These are phyloP conservation scores for Metopia argyrocephala DNA, from an alignment of 2,888 invertebrate genomes.

Conservation along the genomic window DNA sequence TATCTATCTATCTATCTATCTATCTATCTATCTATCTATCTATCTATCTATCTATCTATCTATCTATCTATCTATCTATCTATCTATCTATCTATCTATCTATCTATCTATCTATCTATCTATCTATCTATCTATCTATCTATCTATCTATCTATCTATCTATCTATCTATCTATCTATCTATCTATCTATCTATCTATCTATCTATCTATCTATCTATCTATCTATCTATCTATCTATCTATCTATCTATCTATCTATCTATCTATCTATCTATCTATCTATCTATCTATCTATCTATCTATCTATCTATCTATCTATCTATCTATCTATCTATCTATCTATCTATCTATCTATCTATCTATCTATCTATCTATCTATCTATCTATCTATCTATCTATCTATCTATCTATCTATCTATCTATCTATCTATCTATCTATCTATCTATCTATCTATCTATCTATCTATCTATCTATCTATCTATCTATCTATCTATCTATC, in stretches of 20 bases:
- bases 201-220: background rate
- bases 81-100: background rate
- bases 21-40: background rate
- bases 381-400: background rate
- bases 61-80: background rate
- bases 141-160: background rate
- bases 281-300: conserved; percentile 4
- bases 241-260: background rate
- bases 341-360: conserved; percentile 4
- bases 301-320: conserved; percentile 2
- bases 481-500: background rate
- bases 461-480: conserved; percentile 1
- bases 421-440: background rate
- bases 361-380: conserved; percentile 4
- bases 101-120: background rate
- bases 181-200: background rate
- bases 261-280: background rate
- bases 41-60: background rate
- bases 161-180: background rate
- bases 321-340: conserved; percentile 2
- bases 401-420: background rate
- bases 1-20: background rate
- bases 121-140: background rate
- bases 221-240: background rate
- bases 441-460: background rate